Base-by-base conservation (phyloP, 2,113 vertebrate species). In the Camarhynchus parvulus region DNA sequence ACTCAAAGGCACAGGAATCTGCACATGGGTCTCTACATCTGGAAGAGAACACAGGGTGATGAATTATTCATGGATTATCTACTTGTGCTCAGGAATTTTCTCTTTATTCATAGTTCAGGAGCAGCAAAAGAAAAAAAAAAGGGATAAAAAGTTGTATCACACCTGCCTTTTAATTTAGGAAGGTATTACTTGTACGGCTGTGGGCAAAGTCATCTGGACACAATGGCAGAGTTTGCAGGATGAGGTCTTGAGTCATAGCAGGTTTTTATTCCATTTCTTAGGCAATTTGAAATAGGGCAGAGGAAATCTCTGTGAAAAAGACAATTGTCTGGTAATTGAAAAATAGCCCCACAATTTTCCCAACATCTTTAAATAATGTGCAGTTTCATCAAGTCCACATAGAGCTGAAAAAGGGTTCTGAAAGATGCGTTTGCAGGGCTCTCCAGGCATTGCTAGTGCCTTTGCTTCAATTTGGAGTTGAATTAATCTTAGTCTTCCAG, bases 141-240 rank as follows among this genome's bases (percentile, higher is more conserved):
- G 2, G 42, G 27, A 1, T 16, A 42, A 90, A 79, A 95, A 24
- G 73, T 76, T 89, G 66, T 84, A 80, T 96, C 88, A 79, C 92
- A 94, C 93, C 85, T 97, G 96, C 74, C 44, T 83, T 97, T 97
- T 95, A 87, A 97, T 97, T 97, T 97, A 96, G 90, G 91, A 76
- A 78, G 52, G 72, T 66, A 83, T 97, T 92, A 46, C 86, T 92
- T 81, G 50, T 67, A 46, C 3, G 6, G 75, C 94, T 89, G 58
- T 93, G 91, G 88, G 91, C 78, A 94, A 97, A 94, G 41, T 88
- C 80, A 70, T 86, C 69, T 88, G 87, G 92, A 81, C 5, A 12
- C 62, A 44, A 10, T 7, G 25, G 44, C 50, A 80, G 42, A 46
- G 58, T 66, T 72, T 76, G 64, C 70, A 83, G 44, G 53, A 41